Conservation (phyloP, 1,140 invertebrate species). For the Asobara japonica region DNA sequence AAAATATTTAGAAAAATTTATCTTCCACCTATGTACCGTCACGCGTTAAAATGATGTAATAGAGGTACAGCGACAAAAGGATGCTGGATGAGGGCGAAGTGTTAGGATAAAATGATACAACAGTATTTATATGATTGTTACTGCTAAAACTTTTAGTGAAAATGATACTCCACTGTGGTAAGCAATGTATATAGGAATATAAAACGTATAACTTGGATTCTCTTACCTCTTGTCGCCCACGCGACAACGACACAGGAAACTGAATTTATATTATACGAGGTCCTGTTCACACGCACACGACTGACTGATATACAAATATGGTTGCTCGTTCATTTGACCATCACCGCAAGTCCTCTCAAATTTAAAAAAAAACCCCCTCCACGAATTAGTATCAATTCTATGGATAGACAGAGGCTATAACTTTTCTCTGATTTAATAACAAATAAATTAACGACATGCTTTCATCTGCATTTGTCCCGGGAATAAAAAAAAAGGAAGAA, state of each 20-base stretch:
- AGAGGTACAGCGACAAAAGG: not conserved
- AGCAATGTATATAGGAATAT: constrained; percentile 49
- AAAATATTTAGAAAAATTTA: too few species aligned
- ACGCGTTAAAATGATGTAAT: too few species aligned
- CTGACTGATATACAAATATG: constrained; percentile 25
- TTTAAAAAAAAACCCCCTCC: too few species aligned
- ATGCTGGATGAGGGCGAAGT: constrained; percentile 52
- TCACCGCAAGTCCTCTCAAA: not conserved
- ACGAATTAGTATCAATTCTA: too few species aligned
- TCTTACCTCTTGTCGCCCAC: constrained; percentile 48
- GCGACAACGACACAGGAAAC: constrained; percentile 49
- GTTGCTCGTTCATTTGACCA: not conserved
- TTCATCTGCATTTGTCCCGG: not conserved
- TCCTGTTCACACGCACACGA: constrained; percentile 46
- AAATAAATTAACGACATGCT: not conserved
- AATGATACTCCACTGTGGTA: constrained; percentile 54
- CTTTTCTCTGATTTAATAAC: too few species aligned
- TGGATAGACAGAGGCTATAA: too few species aligned
- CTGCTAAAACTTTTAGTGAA: constrained; percentile 57
- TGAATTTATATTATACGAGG: constrained; percentile 58
- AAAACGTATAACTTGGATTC: constrained; percentile 44
- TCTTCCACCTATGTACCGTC: too few species aligned
- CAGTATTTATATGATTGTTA: constrained; percentile 58
- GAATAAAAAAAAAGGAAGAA: not conserved
- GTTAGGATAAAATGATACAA: constrained; percentile 52